These are phyloP conservation scores for Troides aeacus DNA, from an alignment of 2,888 invertebrate genomes.

Conservation along the genomic window DNA sequence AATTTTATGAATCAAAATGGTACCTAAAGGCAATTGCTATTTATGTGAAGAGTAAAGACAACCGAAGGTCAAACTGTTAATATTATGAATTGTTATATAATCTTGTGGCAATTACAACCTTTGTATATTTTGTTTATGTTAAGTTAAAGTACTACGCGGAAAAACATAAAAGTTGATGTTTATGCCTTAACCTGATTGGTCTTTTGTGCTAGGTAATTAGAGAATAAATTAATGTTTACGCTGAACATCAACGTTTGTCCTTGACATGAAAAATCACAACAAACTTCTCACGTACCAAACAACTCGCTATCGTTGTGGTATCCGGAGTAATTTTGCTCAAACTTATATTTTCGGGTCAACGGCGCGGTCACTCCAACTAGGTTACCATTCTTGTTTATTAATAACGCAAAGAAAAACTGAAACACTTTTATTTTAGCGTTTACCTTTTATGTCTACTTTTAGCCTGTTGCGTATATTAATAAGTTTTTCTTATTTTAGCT, in stretches of 20 bases:
- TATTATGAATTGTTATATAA: too few species aligned
- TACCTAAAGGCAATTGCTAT: too few species aligned
- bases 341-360: slow-evolving; percentile 18
- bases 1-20: too few species aligned
- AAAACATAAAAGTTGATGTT: too few species aligned
- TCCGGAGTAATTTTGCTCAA: slow-evolving; percentile 7
- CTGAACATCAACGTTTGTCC: neutral
- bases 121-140: too few species aligned
- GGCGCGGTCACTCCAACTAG: slow-evolving; percentile 10
- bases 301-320: slow-evolving; percentile 18
- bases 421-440: slow-evolving; percentile 2
- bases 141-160: too few species aligned
- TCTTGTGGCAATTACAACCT: too few species aligned
- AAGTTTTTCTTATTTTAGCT: slow-evolving; percentile 67
- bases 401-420: slow-evolving; percentile 9
- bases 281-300: slow-evolving; percentile 2
- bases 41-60: too few species aligned
- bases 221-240: too few species aligned
- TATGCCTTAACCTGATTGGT: too few species aligned
- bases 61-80: too few species aligned
- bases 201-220: too few species aligned
- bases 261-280: slow-evolving; percentile 19
- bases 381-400: slow-evolving; percentile 11
- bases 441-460: slow-evolving; percentile 1
- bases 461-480: neutral